These are phyloP conservation scores for Parnassius smintheus DNA, from an alignment of 2,888 invertebrate species.

Conservation along the genomic window DNA sequence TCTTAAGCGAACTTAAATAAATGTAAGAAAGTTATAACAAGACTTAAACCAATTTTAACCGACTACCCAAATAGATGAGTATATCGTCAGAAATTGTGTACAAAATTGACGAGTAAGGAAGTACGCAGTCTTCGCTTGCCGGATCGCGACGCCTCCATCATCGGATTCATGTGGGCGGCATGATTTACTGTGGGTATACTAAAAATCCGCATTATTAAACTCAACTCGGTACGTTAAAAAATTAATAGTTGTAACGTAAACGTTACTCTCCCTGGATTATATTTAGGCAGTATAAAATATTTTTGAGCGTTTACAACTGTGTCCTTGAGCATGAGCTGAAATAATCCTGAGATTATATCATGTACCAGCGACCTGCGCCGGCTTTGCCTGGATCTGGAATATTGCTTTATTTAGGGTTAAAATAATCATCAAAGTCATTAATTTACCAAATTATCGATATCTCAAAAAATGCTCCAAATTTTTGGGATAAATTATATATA, in stretches of 20 bases:
- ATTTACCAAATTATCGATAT: too few species aligned
- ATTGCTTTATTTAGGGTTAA: too few species aligned
- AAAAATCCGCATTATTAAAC: constrained; percentile 13
- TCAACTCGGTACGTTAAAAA: constrained; percentile 5
- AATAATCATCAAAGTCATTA: too few species aligned
- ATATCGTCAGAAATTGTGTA: not conserved
- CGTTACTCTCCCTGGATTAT: constrained; percentile 10
- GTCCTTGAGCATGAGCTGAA: constrained; percentile 16
- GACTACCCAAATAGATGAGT: too few species aligned
- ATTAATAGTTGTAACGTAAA: constrained; percentile 20
- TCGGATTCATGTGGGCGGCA: constrained; percentile 18
- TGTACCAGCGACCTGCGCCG: not conserved
- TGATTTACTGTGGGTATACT: constrained; percentile 16
- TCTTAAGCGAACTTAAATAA: too few species aligned
- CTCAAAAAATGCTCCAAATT: too few species aligned
- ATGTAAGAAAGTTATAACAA: too few species aligned
- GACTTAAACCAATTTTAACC: too few species aligned
- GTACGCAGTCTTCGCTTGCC: constrained; percentile 4
- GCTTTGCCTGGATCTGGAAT: too few species aligned
- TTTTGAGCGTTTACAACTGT: constrained; percentile 8
- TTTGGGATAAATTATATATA: too few species aligned
- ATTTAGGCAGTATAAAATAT: constrained; percentile 13
- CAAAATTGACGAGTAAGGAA: constrained; percentile 1
- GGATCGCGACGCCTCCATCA: constrained; percentile 12
- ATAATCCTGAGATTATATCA: constrained; percentile 14